A percentile compares a stretch with the other conserved stretches of the same genome.
These are phyloP conservation scores for Lipotes vexillifer DNA, from an alignment of 2,113 vertebrate species.

Conservation along the genomic window DNA sequence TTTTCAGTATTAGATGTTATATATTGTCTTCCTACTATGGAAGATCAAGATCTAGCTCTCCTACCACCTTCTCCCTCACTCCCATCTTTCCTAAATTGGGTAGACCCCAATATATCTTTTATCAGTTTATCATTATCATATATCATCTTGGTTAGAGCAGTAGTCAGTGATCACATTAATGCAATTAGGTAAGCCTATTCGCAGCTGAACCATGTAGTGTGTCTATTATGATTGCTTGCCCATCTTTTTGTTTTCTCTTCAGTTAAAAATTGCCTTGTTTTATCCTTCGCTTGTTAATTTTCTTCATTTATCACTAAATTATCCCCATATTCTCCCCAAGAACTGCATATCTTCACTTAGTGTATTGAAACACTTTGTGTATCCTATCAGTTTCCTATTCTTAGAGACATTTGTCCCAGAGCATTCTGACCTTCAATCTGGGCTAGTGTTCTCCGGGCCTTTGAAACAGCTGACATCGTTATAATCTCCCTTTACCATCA, in stretches of 20 bases:
- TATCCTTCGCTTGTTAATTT: neutral
- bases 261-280: constrained; percentile 24
- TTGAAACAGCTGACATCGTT: constrained; percentile 2
- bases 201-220: neutral
- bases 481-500: neutral
- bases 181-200: neutral
- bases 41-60: constrained; percentile 20
- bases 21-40: neutral
- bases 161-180: neutral
- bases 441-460: neutral
- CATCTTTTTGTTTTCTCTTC: neutral
- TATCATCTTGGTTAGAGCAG: neutral
- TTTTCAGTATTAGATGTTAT: constrained; percentile 17
- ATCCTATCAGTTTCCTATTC: neutral
- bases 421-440: neutral
- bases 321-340: neutral
- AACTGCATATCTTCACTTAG: neutral
- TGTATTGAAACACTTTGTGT: neutral
- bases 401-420: neutral
- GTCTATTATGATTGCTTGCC: neutral
- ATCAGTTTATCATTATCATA: neutral
- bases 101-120: neutral
- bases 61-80: neutral
- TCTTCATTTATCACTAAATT: neutral
- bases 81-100: neutral